A percentile compares a stretch with the other conserved stretches of the same genome.
Conservation (phyloP, 2,797 vertebrate genomes). For the Austrolebias charrua region DNA sequence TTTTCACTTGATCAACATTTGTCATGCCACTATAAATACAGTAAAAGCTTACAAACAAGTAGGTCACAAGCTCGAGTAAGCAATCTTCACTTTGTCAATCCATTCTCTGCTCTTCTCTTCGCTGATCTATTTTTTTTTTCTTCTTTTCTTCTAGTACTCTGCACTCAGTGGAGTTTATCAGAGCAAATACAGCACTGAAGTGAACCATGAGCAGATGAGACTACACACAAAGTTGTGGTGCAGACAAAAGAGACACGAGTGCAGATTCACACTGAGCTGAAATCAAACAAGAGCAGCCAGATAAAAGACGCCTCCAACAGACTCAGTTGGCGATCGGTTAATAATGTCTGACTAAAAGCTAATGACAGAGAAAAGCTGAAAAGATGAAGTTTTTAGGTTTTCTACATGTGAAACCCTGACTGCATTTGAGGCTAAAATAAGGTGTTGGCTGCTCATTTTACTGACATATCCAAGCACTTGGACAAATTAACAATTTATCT, state of each 20-base stretch:
- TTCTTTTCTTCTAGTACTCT: neutral
- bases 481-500: neutral
- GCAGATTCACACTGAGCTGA: neutral
- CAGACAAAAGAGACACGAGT: neutral
- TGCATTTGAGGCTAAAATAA: neutral
- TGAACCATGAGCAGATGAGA: neutral
- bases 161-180: neutral
- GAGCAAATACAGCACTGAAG: neutral
- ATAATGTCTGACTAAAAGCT: slow-evolving; percentile 1
- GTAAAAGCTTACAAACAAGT: neutral
- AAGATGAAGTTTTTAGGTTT: neutral
- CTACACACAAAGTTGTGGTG: neutral
- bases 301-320: neutral
- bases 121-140: neutral
- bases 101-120: neutral
- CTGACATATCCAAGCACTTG: neutral
- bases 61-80: neutral
- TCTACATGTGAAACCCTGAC: neutral
- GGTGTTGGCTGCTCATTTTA: slow-evolving; percentile 1
- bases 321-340: neutral
- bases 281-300: neutral
- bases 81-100: neutral
- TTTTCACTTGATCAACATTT: neutral
- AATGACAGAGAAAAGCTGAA: neutral
- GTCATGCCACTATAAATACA: neutral